phyloP scores from a whole-genome alignment of 1,140 invertebrate species.

The Drosophila bocqueti region DNA sequence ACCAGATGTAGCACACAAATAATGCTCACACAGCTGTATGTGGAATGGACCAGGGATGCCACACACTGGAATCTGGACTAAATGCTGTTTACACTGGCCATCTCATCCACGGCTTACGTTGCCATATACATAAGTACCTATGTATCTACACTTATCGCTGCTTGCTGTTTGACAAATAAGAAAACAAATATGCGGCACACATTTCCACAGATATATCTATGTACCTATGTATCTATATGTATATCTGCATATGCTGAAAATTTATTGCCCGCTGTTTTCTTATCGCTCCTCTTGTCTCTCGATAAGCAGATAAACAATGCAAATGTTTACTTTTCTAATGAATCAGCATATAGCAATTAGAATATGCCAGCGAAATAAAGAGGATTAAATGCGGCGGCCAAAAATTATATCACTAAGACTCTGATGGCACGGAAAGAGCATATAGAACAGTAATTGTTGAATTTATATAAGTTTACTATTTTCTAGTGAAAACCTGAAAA shows the following conservation, averaged over 20 bases:
- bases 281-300: conserved; percentile 14
- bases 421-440: neutral
- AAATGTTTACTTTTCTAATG: conserved; percentile 33
- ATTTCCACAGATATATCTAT: neutral
- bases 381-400: neutral
- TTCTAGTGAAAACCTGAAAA: neutral
- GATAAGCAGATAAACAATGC: conserved; percentile 2
- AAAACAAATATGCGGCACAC: conserved; percentile 22
- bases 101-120: conserved; percentile 3
- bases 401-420: neutral
- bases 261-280: conserved; percentile 5
- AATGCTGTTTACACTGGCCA: conserved; percentile 24
- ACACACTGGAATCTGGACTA: conserved; percentile 21
- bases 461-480: neutral
- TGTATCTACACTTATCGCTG: conserved; percentile 18
- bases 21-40: conserved; percentile 52
- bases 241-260: conserved; percentile 20
- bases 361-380: neutral
- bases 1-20: conserved; percentile 69
- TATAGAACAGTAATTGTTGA: neutral
- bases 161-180: conserved; percentile 15
- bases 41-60: conserved; percentile 29
- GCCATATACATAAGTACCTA: neutral
- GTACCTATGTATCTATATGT: too few relatives aligned
- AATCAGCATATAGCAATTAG: neutral